Percentiles rank a stretch among this genome's conserved stretches.
phyloP scores from a whole-genome alignment of 2,888 invertebrate species.

The Parthenolecanium corni region DNA sequence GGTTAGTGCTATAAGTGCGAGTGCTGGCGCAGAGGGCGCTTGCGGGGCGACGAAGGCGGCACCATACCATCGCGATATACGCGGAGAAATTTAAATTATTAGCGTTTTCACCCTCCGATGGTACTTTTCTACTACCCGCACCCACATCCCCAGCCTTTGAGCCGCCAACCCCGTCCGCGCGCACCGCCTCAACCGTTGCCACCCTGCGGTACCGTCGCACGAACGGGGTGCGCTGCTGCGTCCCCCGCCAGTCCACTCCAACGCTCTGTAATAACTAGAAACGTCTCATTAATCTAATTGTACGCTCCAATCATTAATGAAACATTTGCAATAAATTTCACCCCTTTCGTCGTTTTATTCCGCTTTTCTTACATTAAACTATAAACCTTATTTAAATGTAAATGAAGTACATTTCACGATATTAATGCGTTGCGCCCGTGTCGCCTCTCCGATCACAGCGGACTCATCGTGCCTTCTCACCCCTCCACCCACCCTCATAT shows the following conservation, averaged over 20 bases:
- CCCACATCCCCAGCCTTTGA: too few species aligned
- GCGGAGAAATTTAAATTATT: slow-evolving; percentile 26
- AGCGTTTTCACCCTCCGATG: slow-evolving; percentile 20
- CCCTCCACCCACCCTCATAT: slow-evolving; percentile 6
- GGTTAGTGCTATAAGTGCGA: too few species aligned
- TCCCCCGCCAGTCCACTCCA: slow-evolving; percentile 14
- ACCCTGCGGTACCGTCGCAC: slow-evolving; percentile 10
- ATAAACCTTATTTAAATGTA: slow-evolving; percentile 82
- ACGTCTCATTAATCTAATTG: slow-evolving; percentile 28
- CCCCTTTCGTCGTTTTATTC: slow-evolving; percentile 28
- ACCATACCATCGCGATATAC: neutral
- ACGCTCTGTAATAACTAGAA: slow-evolving; percentile 21
- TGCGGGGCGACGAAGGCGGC: too few species aligned
- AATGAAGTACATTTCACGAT: slow-evolving; percentile 50
- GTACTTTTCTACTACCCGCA: neutral
- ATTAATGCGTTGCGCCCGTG: slow-evolving; percentile 22
- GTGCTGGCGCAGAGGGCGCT: too few species aligned
- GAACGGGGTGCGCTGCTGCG: slow-evolving; percentile 15
- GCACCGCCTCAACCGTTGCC: neutral
- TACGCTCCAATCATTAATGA: slow-evolving; percentile 28
- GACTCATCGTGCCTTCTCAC: neutral
- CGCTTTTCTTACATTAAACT: slow-evolving; percentile 28
- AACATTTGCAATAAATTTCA: slow-evolving; percentile 28
- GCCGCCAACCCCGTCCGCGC: neutral
- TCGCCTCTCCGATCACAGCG: slow-evolving; percentile 9